Base-by-base conservation (phyloP, 2,888 invertebrate genomes). In the Hofmannophila pseudospretella region DNA sequence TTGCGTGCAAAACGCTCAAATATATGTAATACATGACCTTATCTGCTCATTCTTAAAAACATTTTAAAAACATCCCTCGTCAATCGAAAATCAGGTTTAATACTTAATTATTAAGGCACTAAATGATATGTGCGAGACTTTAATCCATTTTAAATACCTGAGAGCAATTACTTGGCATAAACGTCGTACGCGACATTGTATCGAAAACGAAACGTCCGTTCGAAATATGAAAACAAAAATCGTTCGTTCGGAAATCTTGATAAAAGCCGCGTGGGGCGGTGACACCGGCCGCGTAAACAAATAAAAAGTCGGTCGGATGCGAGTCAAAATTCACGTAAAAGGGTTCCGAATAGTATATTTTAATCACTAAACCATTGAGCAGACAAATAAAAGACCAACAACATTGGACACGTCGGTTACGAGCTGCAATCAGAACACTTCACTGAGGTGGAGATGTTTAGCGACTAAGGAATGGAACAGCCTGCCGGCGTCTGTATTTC, bases 201-300 rank as follows among this genome's bases (percentile, higher is more conserved):
- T 36, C 40, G 45, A 42, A 45, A 42, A 35, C 32, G 39, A 42
- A 45, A 41, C 13, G 37, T 25, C 9, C 8, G 13, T 16, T 32
- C 32, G 30, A 37, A 41, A 36, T 32, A 35, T 35, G 25, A 32
- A 37, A 32, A 16, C 27, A 28, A 33, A 32, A 39, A 28, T 25
- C 23, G 35, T 35, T 33, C 31, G 36, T 41, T 34, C 39, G 20
- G 23, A 45, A 40, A 45, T 45, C 43, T 43, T 41, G 46, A 43
- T 43, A 46, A 41, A 40, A 38, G 31, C 39, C 39, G 41, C 37
- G 41, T 41, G 31, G 34, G 34, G 40, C 40, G 46, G 46, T 46
- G 46, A 48, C 48, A 48, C 41, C 25, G n/a, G 45, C 38, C 33
- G 41, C 27, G 42, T 14, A 31, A 40, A 34, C 39, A 42, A 41